Percentiles rank a stretch among this genome's conserved stretches.
These are phyloP conservation scores for Cancer borealis DNA, from an alignment of 2,888 invertebrate species.

Conservation along the genomic window DNA sequence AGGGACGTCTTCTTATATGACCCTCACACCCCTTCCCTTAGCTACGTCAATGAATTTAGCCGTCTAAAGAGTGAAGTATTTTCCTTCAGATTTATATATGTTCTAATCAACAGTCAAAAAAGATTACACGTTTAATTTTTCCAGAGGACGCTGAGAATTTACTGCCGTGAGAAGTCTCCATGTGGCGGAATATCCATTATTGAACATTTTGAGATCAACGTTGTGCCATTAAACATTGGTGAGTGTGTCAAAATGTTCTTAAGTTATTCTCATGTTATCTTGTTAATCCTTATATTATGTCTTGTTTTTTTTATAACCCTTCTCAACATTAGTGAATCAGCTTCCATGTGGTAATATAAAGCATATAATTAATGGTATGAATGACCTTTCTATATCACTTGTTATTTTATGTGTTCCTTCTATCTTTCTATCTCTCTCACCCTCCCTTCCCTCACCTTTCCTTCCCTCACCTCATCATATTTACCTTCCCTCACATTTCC, in stretches of 20 bases:
- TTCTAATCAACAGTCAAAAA: neutral
- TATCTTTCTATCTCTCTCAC: too few relatives aligned
- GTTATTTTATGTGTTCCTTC: too few relatives aligned
- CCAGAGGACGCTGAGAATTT: constrained; percentile 91
- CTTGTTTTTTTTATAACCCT: neutral
- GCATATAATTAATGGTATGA: too few relatives aligned
- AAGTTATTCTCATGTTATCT: neutral
- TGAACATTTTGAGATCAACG: constrained; percentile 99
- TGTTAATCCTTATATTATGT: neutral
- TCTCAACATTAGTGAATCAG: neutral
- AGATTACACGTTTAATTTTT: neutral
- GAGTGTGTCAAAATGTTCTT: constrained; percentile 74
- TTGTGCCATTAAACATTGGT: constrained; percentile 95
- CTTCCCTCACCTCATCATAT: neutral
- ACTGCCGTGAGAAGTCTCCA: constrained; percentile 96
- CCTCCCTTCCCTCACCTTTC: neutral
- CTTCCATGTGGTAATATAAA: too few relatives aligned
- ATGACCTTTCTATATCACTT: too few relatives aligned
- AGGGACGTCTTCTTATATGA: too few relatives aligned
- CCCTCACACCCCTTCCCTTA: too few relatives aligned
- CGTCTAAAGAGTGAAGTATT: too few relatives aligned
- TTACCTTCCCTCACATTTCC: neutral
- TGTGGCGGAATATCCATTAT: constrained; percentile 99
- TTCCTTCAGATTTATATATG: too few relatives aligned
- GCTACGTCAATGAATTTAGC: too few relatives aligned